Conservation (phyloP, 2,888 invertebrate species). For the Metallyticus violacea region DNA sequence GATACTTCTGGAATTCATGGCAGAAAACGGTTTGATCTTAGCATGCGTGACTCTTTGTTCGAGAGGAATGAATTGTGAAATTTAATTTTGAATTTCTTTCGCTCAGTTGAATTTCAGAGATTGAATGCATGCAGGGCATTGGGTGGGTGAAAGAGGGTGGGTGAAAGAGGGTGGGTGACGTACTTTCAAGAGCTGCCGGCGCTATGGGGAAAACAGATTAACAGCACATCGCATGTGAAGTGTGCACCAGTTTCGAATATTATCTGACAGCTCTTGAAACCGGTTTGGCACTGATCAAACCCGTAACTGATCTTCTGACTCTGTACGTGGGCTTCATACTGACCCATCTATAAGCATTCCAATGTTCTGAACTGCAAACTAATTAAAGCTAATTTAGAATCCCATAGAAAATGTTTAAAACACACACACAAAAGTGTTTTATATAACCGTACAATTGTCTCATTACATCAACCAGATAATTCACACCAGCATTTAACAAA, state of each 20-base stretch:
- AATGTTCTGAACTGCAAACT: background rate
- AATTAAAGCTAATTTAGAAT: background rate
- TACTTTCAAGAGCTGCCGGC: background rate
- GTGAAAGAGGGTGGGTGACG: background rate
- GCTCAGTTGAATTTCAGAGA: background rate
- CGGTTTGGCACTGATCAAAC: background rate
- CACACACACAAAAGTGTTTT: too few species aligned
- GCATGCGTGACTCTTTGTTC: background rate
- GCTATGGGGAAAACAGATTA: background rate
- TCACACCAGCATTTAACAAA: too few species aligned
- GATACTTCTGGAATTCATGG: background rate
- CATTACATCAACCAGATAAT: too few species aligned
- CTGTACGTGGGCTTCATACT: background rate
- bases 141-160: too few species aligned
- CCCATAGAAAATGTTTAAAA: too few species aligned
- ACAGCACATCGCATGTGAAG: background rate
- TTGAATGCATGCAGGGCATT: background rate
- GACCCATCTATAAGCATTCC: background rate
- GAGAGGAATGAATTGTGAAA: background rate
- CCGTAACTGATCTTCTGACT: background rate
- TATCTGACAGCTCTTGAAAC: background rate
- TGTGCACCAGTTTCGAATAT: background rate
- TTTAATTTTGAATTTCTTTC: background rate
- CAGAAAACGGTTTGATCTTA: background rate
- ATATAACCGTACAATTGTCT: too few species aligned